Percentiles rank a stretch among this genome's conserved stretches.
Conservation (phyloP, 2,797 vertebrate genomes). For the Echiichthys vipera region DNA sequence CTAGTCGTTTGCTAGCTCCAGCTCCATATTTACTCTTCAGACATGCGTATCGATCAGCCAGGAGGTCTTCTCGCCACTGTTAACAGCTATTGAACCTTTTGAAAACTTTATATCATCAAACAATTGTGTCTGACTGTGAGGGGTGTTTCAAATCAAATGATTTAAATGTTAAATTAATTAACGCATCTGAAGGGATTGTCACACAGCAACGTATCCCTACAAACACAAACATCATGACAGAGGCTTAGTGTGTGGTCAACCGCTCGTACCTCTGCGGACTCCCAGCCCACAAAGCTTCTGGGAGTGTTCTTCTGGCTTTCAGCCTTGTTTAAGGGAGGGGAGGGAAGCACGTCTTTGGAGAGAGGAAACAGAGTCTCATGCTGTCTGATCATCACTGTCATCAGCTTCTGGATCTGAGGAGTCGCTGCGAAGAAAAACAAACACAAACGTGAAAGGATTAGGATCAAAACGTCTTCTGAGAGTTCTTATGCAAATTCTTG, state of each 20-base stretch:
- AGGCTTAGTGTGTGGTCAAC: background rate
- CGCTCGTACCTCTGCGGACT: constrained; percentile 85
- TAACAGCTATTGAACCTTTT: background rate
- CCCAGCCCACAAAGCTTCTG: constrained; percentile 95
- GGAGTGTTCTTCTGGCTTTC: constrained; percentile 87
- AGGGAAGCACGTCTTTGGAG: constrained; percentile 84
- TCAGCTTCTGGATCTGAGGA: constrained; percentile 94
- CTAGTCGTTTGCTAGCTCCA: too few species aligned
- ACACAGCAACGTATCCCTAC: too few species aligned
- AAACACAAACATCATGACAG: too few species aligned
- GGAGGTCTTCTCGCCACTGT: background rate
- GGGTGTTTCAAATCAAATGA: background rate
- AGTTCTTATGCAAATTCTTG: constrained; percentile 2
- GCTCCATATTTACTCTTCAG: too few species aligned
- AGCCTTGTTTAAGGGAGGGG: constrained; percentile 76
- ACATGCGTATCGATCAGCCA: too few species aligned
- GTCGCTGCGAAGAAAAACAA: constrained; percentile 85
- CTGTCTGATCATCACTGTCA: constrained; percentile 95
- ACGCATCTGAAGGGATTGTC: background rate
- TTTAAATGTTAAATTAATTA: background rate
- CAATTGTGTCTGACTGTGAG: background rate
- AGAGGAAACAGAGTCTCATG: constrained; percentile 91
- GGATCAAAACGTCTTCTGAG: constrained; percentile 9
- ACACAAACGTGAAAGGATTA: constrained; percentile 31
- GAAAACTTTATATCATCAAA: background rate